Percentiles rank a stretch among this genome's conserved stretches.
These are phyloP conservation scores for Phycodurus eques DNA, from an alignment of 2,113 vertebrate genomes.

Conservation along the genomic window DNA sequence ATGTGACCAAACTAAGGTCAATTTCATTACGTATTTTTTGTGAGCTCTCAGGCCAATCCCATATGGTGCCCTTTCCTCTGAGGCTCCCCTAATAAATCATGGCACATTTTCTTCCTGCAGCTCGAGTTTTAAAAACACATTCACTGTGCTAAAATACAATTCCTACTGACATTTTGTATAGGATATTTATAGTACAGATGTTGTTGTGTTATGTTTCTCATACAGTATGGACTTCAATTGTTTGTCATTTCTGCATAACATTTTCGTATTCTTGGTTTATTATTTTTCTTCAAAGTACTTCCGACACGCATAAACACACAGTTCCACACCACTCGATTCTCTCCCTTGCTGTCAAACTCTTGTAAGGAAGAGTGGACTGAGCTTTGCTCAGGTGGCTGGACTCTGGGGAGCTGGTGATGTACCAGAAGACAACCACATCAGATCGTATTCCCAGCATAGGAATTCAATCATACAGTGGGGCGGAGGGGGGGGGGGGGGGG, in stretches of 20 bases:
- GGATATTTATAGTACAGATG: background rate
- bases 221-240: background rate
- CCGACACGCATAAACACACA: background rate
- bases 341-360: constrained; percentile 1
- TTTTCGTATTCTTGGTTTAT: background rate
- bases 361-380: constrained; percentile 15
- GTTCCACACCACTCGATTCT: background rate
- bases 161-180: background rate
- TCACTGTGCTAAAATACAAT: background rate
- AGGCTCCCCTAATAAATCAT: background rate
- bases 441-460: constrained; percentile 54
- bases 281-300: background rate
- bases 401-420: constrained; percentile 37
- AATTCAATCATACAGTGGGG: constrained; percentile 50
- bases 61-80: background rate
- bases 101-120: background rate
- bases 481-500: constrained; percentile 14
- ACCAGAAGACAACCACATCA: constrained; percentile 57
- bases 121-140: background rate
- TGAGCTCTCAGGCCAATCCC: background rate
- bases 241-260: constrained; percentile 2
- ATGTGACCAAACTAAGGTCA: background rate
- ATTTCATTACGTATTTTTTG: background rate
- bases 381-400: constrained; percentile 22
- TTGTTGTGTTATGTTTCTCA: background rate